Percentiles rank a stretch among this genome's conserved stretches.
Conservation (phyloP, 2,888 invertebrate genomes). For the Lycocerus yunnanus region DNA sequence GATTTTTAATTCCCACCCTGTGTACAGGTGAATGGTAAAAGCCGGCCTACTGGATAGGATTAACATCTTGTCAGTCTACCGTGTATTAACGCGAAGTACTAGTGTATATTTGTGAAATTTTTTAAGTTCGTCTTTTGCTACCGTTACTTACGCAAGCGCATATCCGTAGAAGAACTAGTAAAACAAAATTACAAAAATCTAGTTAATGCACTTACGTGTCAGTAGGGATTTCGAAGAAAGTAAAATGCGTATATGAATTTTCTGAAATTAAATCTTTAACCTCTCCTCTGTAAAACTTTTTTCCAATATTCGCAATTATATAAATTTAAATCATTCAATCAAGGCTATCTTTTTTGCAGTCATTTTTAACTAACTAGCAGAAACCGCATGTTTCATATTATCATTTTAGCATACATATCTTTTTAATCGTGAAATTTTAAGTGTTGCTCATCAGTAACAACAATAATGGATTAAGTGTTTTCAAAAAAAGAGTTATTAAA, state of each 20-base stretch:
- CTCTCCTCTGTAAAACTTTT: too few relatives aligned
- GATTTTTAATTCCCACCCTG: constrained; percentile 44
- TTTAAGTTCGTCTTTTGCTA: constrained; percentile 31
- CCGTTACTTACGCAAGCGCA: constrained; percentile 39
- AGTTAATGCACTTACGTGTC: background rate
- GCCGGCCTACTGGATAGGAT: constrained; percentile 40
- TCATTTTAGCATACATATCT: background rate
- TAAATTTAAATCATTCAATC: background rate
- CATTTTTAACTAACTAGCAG: background rate
- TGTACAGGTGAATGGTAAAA: constrained; percentile 47
- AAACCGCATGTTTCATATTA: background rate
- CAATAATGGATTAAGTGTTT: background rate
- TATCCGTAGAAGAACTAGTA: constrained; percentile 13
- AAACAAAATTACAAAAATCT: background rate
- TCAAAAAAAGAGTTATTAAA: background rate
- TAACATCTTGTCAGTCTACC: constrained; percentile 45
- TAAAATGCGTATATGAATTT: background rate
- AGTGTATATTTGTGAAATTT: constrained; percentile 33
- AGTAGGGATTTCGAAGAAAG: background rate
- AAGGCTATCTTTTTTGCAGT: background rate
- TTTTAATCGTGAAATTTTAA: background rate
- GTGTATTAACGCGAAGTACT: constrained; percentile 46
- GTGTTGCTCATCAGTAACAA: background rate
- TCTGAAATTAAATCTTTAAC: background rate
- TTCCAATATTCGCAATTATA: background rate